A percentile compares a stretch with the other conserved stretches of the same genome.
These are phyloP conservation scores for Polyploca ridens DNA, from an alignment of 2,888 invertebrate species.

Conservation along the genomic window DNA sequence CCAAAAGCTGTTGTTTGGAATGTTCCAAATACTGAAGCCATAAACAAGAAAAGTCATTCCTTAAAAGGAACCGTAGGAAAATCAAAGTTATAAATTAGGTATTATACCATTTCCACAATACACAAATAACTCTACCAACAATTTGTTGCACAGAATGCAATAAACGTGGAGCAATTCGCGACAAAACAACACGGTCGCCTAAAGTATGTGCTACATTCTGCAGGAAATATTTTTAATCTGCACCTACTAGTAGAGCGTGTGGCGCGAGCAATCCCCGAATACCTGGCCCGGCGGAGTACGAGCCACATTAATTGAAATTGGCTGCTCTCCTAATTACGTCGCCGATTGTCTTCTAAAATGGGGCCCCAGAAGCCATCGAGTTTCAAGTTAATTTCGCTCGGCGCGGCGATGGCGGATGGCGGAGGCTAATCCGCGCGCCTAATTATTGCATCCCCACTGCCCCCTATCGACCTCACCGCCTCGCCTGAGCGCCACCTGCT, in stretches of 20 bases:
- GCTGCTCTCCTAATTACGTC: conserved; percentile 43
- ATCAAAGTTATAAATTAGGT: not conserved
- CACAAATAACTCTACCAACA: conserved; percentile 13
- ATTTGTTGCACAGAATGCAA: conserved; percentile 43
- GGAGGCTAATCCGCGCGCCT: conserved; percentile 72
- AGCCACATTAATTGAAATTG: conserved; percentile 36
- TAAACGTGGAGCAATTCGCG: conserved; percentile 26
- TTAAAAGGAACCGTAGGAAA: not conserved
- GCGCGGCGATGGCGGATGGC: conserved; percentile 17
- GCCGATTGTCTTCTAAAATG: conserved; percentile 24
- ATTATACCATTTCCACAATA: conserved; percentile 9
- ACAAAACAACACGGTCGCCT: conserved; percentile 1
- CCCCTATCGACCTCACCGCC: conserved; percentile 22
- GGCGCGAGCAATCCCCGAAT: conserved; percentile 35
- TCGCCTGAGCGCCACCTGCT: conserved; percentile 10
- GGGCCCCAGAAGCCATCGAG: conserved; percentile 49
- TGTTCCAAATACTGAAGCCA: not conserved
- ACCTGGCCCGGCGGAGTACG: conserved; percentile 47
- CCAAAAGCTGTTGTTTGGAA: not conserved
- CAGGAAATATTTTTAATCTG: conserved; percentile 45
- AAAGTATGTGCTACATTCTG: conserved; percentile 10
- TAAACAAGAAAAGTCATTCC: not conserved
- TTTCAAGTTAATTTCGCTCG: conserved; percentile 74
- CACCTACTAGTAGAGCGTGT: conserved; percentile 19
- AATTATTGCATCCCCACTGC: conserved; percentile 64